Base-by-base conservation (phyloP, 1,140 invertebrate species). In the Eupristina koningsbergeri region DNA sequence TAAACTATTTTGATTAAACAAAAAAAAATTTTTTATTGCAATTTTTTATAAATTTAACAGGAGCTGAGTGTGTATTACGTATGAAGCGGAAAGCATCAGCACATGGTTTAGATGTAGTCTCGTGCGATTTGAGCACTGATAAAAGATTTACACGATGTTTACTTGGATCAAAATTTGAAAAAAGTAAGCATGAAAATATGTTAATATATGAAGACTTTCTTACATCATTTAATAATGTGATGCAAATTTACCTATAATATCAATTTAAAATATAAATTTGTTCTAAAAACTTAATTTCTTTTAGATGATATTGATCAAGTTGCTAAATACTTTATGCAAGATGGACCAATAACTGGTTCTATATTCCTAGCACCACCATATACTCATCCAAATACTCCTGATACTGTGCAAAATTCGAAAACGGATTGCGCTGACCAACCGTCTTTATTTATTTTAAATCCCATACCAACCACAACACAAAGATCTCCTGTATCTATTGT, bases 261-360 rank as follows among this genome's bases (percentile, higher is more conserved):
- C n/a, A 26, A 58, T 26, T 9, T 58, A 26, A 22, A 26, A 26
- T 58, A 26, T 26, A 58, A 26, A 22, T 58, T 58, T 26, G 5
- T 26, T 9, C 0, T 26, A 15, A 73, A n/a, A 64, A 75, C 17
- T 36, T 8, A 34, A 36, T 41, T 41, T 45, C 63, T 83, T 82
- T 41, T 34, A 89, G 89, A 80, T 45, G 86, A 89, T 84, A 86
- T 86, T 22, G 84, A 90, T 41, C 85, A 85, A 78, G 81, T 91
- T 61, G 88, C 87, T 45, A 87, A 88, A 34, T 91, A 91, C 81
- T 91, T 91, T 83, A 82, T 88, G 45, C 85, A 80, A 64, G 88
- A 86, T 53, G 90, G 90, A 39, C 87, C 88, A 50, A n/a, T 76
- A 9, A 80, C 81, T 45, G 88, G 87, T 78, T 58, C 79, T 45